Base-by-base conservation (phyloP, 2,888 invertebrate genomes). In the Melinaea menophilus region DNA sequence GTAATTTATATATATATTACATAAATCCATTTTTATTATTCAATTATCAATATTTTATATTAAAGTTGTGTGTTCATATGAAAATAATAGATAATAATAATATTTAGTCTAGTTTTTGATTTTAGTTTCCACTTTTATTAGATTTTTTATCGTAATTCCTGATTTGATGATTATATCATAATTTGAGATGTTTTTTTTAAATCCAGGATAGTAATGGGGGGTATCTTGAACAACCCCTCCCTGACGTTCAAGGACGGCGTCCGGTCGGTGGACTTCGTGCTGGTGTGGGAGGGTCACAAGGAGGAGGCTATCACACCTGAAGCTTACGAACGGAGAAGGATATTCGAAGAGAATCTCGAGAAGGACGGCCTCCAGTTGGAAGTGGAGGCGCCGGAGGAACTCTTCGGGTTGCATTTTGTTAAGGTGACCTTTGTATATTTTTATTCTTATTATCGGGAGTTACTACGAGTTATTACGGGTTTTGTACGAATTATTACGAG, bases 361-460 rank as follows among this genome's bases (percentile, higher is more conserved):
- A 91, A 91, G 31, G 96, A 96, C 78, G 96, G 96, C 0, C 81
- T 97, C 56, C 92, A 95, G 73, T 81, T 96, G 64, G 96, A 97
- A 79, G 89, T 93, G 66, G 95, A 94, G 71, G 89, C 92, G 56
- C 92, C 93, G 22, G 93, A 93, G 66, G 91, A 94, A 71, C 69
- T 88, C 37, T 79, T 81, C 70, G 94, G 95, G 64, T 90, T 96
- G 61, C 92, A 94, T 83, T 97, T 97, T 86, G 92, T 96, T 69
- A 98, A 94, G 88, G 94, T 94, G 71, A 55, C 4, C 47, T 7
- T 4, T 11, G 13, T 62, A 47, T 9, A 1, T 4, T 51, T 9
- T 41, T 9, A 9, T 37, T 37, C 22, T 22, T 22, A 22, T 22
- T 22, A n/a, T 55, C n/a, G 13, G n/a, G 4, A 22, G 22, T 22